These are phyloP conservation scores for Seriola aureovittata DNA, from an alignment of 2,113 vertebrate genomes.

Conservation along the genomic window DNA sequence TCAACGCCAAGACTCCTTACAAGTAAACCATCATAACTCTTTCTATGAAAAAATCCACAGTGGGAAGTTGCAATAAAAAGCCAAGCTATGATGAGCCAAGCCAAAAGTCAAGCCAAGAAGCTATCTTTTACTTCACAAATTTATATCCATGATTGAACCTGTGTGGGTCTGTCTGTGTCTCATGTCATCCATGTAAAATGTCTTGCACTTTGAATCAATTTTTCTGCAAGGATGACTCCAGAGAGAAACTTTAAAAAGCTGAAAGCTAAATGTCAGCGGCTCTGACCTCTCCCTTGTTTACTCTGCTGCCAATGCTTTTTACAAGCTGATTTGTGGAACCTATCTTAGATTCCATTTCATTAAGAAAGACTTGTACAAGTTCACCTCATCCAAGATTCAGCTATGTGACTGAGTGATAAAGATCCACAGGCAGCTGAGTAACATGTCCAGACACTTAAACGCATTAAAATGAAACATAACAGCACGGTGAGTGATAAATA, in stretches of 20 bases:
- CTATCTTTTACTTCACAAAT: constrained; percentile 37
- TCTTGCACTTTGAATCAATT: constrained; percentile 57
- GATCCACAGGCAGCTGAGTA: neutral
- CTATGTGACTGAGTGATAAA: neutral
- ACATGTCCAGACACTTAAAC: neutral
- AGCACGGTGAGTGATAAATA: constrained; percentile 34
- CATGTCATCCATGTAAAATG: constrained; percentile 66
- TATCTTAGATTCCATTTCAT: constrained; percentile 21
- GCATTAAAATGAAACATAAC: constrained; percentile 24
- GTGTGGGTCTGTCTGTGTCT: constrained; percentile 17
- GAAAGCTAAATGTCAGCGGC: constrained; percentile 74
- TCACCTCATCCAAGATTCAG: constrained; percentile 22
- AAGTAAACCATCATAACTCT: neutral
- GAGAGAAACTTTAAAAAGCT: constrained; percentile 53
- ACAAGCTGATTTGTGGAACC: neutral
- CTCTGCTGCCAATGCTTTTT: constrained; percentile 31
- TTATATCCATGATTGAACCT: constrained; percentile 52
- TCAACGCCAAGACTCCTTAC: neutral
- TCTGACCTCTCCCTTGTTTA: constrained; percentile 48
- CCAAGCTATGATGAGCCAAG: neutral
- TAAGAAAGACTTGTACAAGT: constrained; percentile 22
- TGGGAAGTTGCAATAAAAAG: neutral
- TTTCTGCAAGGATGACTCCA: constrained; percentile 63
- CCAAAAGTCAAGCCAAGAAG: constrained; percentile 23
- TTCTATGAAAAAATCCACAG: neutral